Conservation (phyloP, 2,113 vertebrate genomes). For the Bolborhynchus lineola region DNA sequence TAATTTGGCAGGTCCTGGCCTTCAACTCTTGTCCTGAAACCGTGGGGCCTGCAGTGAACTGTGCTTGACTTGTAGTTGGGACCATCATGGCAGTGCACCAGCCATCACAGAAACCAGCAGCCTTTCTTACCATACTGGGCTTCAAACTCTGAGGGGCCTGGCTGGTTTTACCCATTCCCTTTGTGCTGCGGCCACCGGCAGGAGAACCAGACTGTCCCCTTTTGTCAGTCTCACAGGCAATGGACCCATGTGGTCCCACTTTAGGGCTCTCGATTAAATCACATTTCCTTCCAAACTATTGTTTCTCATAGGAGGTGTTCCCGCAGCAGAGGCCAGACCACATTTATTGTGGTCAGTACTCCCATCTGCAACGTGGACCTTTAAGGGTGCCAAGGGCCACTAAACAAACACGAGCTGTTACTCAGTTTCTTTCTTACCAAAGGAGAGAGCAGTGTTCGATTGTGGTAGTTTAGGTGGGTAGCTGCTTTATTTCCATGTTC, state of each 20-base stretch:
- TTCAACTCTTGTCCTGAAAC: not conserved
- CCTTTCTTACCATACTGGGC: not conserved
- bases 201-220: not conserved
- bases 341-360: not conserved
- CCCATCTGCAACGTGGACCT: not conserved
- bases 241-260: rapidly evolving
- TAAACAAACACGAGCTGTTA: not conserved
- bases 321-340: not conserved
- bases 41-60: not conserved
- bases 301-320: not conserved
- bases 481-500: not conserved
- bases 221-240: not conserved
- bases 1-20: not conserved
- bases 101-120: not conserved
- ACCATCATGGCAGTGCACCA: not conserved
- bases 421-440: not conserved
- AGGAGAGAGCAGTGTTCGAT: not conserved
- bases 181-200: not conserved
- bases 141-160: not conserved
- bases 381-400: not conserved
- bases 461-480: not conserved
- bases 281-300: not conserved
- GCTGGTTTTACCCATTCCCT: not conserved
- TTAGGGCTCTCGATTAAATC: not conserved
- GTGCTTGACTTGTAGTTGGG: not conserved